Evolutionary conservation across 2,888 invertebrate species (phyloP).

Genomic region (Mimumesa dahlbomi): DNA sequence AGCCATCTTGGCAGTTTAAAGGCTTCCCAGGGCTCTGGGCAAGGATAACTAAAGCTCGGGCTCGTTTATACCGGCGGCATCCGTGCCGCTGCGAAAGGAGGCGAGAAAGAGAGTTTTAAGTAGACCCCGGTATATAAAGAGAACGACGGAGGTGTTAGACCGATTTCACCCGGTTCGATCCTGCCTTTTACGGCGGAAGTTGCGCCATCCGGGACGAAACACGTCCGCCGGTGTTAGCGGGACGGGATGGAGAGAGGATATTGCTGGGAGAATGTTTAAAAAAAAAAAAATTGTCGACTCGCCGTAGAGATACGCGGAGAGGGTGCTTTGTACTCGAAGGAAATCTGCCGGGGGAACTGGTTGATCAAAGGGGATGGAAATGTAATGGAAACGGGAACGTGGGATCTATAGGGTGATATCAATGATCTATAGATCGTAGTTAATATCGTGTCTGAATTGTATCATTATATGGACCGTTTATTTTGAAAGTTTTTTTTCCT

Average conservation of each 20-base stretch:
- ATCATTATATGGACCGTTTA: no score
- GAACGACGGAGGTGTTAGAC: background rate
- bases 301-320: background rate
- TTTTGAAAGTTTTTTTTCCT: no score
- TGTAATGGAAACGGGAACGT: no score
- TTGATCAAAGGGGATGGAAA: conserved; percentile 2
- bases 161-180: background rate
- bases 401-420: no score
- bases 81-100: background rate
- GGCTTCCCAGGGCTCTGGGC: conserved; percentile 40
- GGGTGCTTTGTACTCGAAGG: background rate
- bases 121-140: background rate
- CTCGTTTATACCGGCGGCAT: conserved; percentile 41
- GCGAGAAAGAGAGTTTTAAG: background rate
- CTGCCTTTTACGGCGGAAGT: conserved; percentile 8
- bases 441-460: no score
- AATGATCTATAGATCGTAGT: no score
- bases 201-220: background rate
- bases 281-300: background rate
- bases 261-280: background rate
- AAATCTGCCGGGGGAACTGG: background rate
- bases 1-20: conserved; percentile 63
- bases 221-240: background rate
- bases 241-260: background rate
- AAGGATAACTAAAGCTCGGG: conserved; percentile 51